Evolutionary conservation across 2,888 invertebrate genomes (phyloP).

Genomic region (Invenusta paracnida): DNA sequence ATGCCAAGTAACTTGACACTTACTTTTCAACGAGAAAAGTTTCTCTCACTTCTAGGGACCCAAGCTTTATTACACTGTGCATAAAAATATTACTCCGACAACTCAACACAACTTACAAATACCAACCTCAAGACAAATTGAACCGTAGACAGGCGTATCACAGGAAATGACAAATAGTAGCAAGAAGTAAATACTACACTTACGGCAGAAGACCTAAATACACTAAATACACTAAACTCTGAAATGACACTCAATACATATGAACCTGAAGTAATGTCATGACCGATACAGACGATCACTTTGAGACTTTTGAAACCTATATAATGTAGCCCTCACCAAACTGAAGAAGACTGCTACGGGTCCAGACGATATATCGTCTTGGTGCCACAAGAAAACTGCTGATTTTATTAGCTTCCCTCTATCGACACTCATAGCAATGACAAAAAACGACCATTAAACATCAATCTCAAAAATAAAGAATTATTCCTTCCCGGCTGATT

Average conservation of each 20-base stretch:
- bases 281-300: constrained; percentile 12
- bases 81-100: not conserved
- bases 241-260: not conserved
- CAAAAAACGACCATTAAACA: not conserved
- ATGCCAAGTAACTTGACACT: constrained; percentile 8
- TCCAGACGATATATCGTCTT: constrained; percentile 18
- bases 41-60: not conserved
- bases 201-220: not conserved
- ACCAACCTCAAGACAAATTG: not conserved
- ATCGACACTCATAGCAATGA: not conserved
- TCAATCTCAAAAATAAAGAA: not conserved
- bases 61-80: constrained; percentile 5
- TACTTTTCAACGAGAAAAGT: not conserved
- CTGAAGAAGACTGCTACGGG: constrained; percentile 6
- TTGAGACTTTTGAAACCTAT: not conserved
- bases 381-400: not conserved
- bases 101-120: not conserved
- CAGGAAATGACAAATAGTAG: not conserved
- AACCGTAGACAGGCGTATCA: not conserved
- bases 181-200: not conserved
- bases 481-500: not conserved
- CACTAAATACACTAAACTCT: not conserved
- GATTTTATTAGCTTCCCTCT: not conserved
- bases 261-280: constrained; percentile 3
- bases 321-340: not conserved